These are phyloP conservation scores for Aphelinus certus DNA, from an alignment of 1,140 invertebrate species.

Conservation along the genomic window DNA sequence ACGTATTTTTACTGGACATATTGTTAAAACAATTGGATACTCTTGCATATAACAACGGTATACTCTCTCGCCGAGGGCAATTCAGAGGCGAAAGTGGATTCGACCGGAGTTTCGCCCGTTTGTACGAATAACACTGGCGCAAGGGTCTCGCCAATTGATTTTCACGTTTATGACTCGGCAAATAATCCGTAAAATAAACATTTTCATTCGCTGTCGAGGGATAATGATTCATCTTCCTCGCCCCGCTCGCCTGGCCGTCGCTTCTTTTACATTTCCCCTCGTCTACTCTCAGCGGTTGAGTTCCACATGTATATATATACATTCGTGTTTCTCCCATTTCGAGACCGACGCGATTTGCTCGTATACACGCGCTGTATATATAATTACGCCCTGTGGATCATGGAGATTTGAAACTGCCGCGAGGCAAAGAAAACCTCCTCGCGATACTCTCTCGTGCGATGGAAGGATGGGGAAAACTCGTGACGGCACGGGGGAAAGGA, in stretches of 20 bases:
- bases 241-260: not conserved
- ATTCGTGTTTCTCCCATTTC: not conserved
- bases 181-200: slow-evolving; percentile 35
- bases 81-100: not conserved
- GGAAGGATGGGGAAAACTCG: too few species aligned
- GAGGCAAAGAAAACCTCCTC: too few species aligned
- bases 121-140: slow-evolving; percentile 4
- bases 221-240: not conserved
- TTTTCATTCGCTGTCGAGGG: not conserved
- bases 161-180: slow-evolving; percentile 33
- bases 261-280: not conserved
- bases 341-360: not conserved
- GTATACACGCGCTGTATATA: too few species aligned
- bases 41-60: not conserved
- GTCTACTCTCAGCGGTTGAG: not conserved
- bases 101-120: not conserved
- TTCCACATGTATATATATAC: slow-evolving; percentile 1
- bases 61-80: not conserved
- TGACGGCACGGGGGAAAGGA: not conserved
- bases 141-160: slow-evolving; percentile 29
- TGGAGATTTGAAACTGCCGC: too few species aligned
- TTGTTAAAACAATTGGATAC: not conserved
- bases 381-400: too few species aligned
- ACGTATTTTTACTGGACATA: not conserved
- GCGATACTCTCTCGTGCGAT: too few species aligned